Base-by-base conservation (phyloP, 2,888 invertebrate species). In the Chloroclysta siterata region DNA sequence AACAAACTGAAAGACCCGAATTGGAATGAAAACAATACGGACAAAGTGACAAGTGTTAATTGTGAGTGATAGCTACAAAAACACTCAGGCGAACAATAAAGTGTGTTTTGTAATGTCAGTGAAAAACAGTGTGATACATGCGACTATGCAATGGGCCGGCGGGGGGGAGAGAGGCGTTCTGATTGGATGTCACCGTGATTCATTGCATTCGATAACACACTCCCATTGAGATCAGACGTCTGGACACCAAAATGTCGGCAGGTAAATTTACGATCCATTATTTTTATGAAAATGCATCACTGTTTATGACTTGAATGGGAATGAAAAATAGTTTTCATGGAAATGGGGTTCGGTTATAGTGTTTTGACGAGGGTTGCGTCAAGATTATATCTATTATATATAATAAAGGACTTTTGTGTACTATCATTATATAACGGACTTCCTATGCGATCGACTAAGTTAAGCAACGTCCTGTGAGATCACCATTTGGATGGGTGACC, bases 61-160 rank as follows among this genome's bases (percentile, higher is more conserved):
- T 47, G 51, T 51, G 48, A 62, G 57, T 62, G 59, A 63, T 58
- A 36, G 50, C 33, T 50, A 47, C 10, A 53, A 69, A 66, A 65
- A 57, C 61, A 65, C 53, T 46, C 55, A 11, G 44, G 17, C 47
- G 60, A 52, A 67, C 60, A 74, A 66, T 69, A 67, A 72, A 69
- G 69, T 65, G 65, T 65, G 60, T 55, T 68, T 78, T 84, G 88
- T 87, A 76, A 90, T 88, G 89, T 84, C 82, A 82, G 80, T 86
- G 80, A 81, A 77, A 75, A 81, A 79, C 63, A 83, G 78, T 73
- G 79, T 84, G 76, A 80, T 83, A 76, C 76, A 82, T 77, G 81
- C 81, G 69, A 89, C 84, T 82, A 86, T 88, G 86, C 88, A 89
- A 82, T 90, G 89, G 89, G 83, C 86, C 59, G 89, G 89, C 63